Conservation (phyloP, 2,888 invertebrate genomes). For the Flabesymbios commensalis region DNA sequence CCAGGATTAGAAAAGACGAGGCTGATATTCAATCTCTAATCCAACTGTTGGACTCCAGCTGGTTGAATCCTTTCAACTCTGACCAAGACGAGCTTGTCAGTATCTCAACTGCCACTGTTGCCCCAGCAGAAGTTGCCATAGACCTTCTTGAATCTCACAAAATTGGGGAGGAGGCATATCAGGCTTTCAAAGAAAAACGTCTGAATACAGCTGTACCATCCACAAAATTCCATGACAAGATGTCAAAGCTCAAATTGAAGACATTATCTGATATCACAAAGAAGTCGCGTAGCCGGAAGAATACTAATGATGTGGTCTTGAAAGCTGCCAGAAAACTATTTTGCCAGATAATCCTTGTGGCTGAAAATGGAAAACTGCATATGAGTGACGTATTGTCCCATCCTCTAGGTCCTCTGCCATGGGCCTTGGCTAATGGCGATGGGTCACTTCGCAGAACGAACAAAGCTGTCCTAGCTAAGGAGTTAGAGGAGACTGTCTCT, state of each 20-base stretch:
- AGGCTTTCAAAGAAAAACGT: slow-evolving; percentile 22
- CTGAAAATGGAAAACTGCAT: background rate
- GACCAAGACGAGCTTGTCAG: slow-evolving; percentile 12
- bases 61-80: slow-evolving; percentile 20
- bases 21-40: background rate
- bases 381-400: slow-evolving; percentile 18
- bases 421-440: slow-evolving; percentile 28
- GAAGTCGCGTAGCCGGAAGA: background rate
- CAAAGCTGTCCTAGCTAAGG: slow-evolving; percentile 24
- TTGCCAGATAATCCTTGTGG: slow-evolving; percentile 1
- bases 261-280: background rate
- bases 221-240: background rate
- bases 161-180: slow-evolving; percentile 22
- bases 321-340: background rate
- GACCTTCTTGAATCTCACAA: slow-evolving; percentile 19
- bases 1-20: background rate
- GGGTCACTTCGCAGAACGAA: slow-evolving; percentile 26
- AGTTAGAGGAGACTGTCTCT: slow-evolving; percentile 13
- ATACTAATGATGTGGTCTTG: background rate
- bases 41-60: slow-evolving; percentile 11
- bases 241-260: slow-evolving; percentile 1
- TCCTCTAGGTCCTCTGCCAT: slow-evolving; percentile 28
- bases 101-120: slow-evolving; percentile 10
- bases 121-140: slow-evolving; percentile 17
- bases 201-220: slow-evolving; percentile 15